Evolutionary conservation across 2,797 vertebrate genomes (phyloP).

Genomic region (Poecilia picta): DNA sequence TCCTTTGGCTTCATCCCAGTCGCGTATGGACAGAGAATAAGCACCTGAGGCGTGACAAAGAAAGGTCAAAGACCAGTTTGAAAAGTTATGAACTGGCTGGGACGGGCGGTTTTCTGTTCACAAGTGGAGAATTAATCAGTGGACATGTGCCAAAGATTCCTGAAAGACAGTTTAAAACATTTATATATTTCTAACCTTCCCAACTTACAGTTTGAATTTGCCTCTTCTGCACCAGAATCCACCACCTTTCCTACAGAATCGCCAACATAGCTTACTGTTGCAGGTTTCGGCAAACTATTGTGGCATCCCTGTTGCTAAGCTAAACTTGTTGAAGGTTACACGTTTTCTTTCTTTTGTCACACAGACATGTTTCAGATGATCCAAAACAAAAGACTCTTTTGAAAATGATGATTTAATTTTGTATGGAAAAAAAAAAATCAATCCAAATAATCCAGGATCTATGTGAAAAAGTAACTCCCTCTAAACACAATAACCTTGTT

Average conservation of each 20-base stretch:
- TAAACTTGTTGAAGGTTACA: not conserved
- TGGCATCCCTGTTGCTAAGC: not conserved
- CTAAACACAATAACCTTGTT: not conserved
- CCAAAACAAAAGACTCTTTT: not conserved
- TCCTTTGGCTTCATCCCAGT: constrained; percentile 93
- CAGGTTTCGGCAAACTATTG: not conserved
- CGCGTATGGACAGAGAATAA: constrained; percentile 94
- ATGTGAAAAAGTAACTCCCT: not conserved
- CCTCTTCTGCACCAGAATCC: not conserved
- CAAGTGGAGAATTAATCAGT: not conserved
- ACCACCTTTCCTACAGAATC: not conserved
- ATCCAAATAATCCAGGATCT: not conserved
- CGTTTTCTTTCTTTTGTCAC: not conserved
- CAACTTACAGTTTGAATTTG: not conserved
- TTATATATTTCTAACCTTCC: not conserved
- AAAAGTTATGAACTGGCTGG: not conserved
- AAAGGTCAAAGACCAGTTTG: not conserved
- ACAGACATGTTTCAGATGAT: not conserved
- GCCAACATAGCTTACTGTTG: not conserved
- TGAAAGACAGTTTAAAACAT: not conserved
- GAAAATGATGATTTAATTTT: not conserved
- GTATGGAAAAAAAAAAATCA: not conserved
- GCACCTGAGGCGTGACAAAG: constrained; percentile 80
- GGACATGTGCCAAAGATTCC: not conserved
- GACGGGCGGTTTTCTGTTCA: not conserved